Percentiles rank a stretch among this genome's conserved stretches.
phyloP scores from a whole-genome alignment of 2,797 vertebrate genomes.

The Atherinosoma microstoma region DNA sequence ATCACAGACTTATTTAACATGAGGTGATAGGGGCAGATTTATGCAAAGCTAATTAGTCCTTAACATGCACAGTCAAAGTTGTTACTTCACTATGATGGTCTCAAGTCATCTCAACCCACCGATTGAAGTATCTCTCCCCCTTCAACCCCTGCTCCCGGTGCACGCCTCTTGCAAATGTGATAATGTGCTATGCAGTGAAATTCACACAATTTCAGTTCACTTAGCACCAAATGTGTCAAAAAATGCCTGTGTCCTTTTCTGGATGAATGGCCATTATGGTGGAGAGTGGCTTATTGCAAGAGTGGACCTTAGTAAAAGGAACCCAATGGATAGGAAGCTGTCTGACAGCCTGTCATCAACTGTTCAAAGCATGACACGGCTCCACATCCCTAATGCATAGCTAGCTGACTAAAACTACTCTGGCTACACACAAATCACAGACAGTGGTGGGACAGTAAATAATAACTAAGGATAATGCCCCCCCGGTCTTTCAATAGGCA shows the following conservation, averaged over 20 bases:
- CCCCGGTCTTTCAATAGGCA: slow-evolving; percentile 46
- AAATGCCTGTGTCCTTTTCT: slow-evolving; percentile 81
- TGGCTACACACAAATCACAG: slow-evolving; percentile 55
- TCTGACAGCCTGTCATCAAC: slow-evolving; percentile 83
- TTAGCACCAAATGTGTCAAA: slow-evolving; percentile 82
- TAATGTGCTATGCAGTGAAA: slow-evolving; percentile 84
- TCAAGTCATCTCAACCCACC: slow-evolving; percentile 60
- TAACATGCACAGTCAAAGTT: slow-evolving; percentile 70
- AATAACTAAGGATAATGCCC: slow-evolving; percentile 58
- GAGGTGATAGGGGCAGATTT: slow-evolving; percentile 63
- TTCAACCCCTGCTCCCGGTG: slow-evolving; percentile 57
- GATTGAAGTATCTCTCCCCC: slow-evolving; percentile 57
- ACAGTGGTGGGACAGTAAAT: slow-evolving; percentile 60
- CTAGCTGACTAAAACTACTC: slow-evolving; percentile 67
- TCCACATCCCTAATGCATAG: slow-evolving; percentile 73
- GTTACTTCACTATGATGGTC: slow-evolving; percentile 54
- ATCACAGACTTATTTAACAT: slow-evolving; percentile 36
- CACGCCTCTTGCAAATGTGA: slow-evolving; percentile 74
- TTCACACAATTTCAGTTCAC: slow-evolving; percentile 81
- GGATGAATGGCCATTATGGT: slow-evolving; percentile 76
- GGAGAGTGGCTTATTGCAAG: slow-evolving; percentile 69
- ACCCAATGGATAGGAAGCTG: slow-evolving; percentile 61
- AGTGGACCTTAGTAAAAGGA: slow-evolving; percentile 73
- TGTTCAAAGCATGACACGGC: slow-evolving; percentile 67
- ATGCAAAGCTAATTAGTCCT: slow-evolving; percentile 74